Evolutionary conservation across 2,888 invertebrate genomes (phyloP), one percentile per base, ranked within the genome.

Genomic region (Crocallis elinguaria): DNA sequence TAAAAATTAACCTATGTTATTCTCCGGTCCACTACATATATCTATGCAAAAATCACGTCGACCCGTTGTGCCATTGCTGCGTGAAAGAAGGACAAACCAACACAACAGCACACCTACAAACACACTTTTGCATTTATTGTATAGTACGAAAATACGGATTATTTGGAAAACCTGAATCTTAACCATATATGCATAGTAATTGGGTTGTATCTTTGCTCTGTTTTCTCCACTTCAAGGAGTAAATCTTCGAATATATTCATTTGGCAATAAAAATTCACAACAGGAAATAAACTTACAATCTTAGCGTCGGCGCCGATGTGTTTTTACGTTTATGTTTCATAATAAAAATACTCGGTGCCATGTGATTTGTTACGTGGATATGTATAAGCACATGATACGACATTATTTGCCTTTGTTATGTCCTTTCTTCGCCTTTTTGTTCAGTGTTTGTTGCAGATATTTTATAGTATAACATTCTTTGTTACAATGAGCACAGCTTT

Each of bases 261-360:
- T 60, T 35, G 41, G 54, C 38, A 58, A 58, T 64, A 64, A 62
- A 62, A 62, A 48, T 58, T 48, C 64, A 57, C 53, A 62, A 59
- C 54, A 50, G 60, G 58, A 52, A 52, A 64, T 64, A 64, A 60
- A 49, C 42, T 51, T 57, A 58, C 64, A 57, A 62, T 62, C 62
- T 58, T 57, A 54, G 49, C 42, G 41, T 49, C 39, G 58, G 53
- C 57, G 57, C 50, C 55, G 49, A 57, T 52, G 50, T 62, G 49
- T 49, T 58, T 62, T 61, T 58, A 62, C 55, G 56, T 58, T 64
- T 62, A 62, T 55, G 49, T 51, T 36, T 45, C 57, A 57, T 62
- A 64, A 64, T 64, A 64, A 64, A 64, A 64, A 58, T 54, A 52
- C 55, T 52, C 49, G 53, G 38, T 52, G 49, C 35, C 35, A 41